phyloP scores from a whole-genome alignment of 2,113 vertebrate species.

The Ploceus nigricollis region DNA sequence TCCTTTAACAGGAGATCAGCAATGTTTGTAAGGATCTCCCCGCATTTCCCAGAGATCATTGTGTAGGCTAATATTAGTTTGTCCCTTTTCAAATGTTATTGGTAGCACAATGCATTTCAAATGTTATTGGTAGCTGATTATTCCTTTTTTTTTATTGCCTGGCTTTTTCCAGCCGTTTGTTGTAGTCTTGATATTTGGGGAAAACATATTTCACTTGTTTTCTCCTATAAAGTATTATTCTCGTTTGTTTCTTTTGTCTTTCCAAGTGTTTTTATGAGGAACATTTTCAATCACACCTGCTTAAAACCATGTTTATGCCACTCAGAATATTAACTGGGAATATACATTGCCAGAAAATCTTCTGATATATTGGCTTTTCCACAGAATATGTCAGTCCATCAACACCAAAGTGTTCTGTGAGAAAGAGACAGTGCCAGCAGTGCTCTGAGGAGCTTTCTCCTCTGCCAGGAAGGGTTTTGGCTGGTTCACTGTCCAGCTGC shows the following conservation, averaged over 20 bases:
- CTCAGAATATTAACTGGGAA: background rate
- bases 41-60: background rate
- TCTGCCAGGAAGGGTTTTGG: background rate
- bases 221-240: background rate
- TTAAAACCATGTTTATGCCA: background rate
- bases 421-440: background rate
- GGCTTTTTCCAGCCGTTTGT: rapidly evolving
- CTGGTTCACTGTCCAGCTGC: background rate
- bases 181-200: background rate
- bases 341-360: background rate
- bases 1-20: background rate
- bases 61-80: background rate
- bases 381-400: background rate
- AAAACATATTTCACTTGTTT: background rate
- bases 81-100: background rate
- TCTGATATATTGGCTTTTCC: background rate
- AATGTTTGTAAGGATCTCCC: background rate
- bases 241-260: background rate
- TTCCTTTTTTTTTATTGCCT: too few species aligned
- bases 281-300: background rate
- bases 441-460: background rate
- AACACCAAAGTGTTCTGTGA: background rate
- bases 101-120: background rate
- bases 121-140: background rate
- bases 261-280: background rate